Evolutionary conservation across 2,888 invertebrate genomes (phyloP).

Genomic region (Taphrorychus bicolor): DNA sequence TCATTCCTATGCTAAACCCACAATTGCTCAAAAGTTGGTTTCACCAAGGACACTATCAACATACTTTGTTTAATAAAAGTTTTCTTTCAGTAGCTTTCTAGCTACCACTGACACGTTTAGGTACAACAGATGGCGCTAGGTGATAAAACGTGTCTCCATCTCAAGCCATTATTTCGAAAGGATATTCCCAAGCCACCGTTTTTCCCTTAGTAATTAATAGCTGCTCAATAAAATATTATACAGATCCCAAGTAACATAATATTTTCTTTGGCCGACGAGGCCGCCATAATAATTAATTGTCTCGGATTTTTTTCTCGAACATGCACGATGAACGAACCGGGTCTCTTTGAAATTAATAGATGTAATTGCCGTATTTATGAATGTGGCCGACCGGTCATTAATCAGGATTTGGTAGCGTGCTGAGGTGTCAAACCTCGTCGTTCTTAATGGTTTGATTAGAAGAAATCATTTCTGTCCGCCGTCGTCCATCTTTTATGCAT

Average conservation of each 20-base stretch:
- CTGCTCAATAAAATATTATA: neutral
- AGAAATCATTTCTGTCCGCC: slow-evolving; percentile 14
- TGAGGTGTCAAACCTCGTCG: slow-evolving; percentile 31
- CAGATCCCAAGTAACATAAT: slow-evolving; percentile 4
- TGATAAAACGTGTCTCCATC: neutral
- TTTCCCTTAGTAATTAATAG: neutral
- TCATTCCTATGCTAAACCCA: too few relatives aligned
- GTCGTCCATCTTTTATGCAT: slow-evolving; percentile 12
- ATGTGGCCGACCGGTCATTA: slow-evolving; percentile 23
- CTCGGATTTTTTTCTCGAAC: slow-evolving; percentile 17
- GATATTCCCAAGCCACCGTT: neutral
- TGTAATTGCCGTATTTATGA: slow-evolving; percentile 37
- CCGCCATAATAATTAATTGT: slow-evolving; percentile 24
- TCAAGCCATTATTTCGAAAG: neutral
- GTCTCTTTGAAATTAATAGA: slow-evolving; percentile 32
- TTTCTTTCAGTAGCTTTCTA: too few relatives aligned
- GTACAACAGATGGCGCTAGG: too few relatives aligned
- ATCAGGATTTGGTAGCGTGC: slow-evolving; percentile 35
- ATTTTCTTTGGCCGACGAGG: slow-evolving; percentile 3
- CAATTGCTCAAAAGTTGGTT: too few relatives aligned
- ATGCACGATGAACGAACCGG: slow-evolving; percentile 12
- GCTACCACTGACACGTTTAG: too few relatives aligned
- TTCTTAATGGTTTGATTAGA: slow-evolving; percentile 24
- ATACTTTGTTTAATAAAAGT: too few relatives aligned
- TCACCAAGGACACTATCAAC: too few relatives aligned